These are phyloP conservation scores for Trypoxylon attenuatum DNA, from an alignment of 2,888 invertebrate species.

Conservation along the genomic window DNA sequence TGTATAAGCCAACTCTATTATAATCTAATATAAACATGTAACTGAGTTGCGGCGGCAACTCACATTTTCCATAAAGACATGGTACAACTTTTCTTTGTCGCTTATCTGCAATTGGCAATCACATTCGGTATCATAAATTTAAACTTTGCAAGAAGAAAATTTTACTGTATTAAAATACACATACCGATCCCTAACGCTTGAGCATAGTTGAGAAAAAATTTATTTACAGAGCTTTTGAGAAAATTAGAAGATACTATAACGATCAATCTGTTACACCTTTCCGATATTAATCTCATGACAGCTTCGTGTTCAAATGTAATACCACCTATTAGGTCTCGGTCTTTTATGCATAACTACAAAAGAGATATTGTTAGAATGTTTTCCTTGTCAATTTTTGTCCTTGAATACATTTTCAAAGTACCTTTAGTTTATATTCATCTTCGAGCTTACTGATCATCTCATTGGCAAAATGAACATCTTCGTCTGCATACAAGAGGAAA, in stretches of 20 bases:
- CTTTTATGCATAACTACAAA: slow-evolving; percentile 83
- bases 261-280: slow-evolving; percentile 86
- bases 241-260: slow-evolving; percentile 87
- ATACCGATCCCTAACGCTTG: slow-evolving; percentile 88
- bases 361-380: neutral
- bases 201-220: slow-evolving; percentile 87
- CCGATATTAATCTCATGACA: slow-evolving; percentile 83
- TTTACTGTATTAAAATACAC: slow-evolving; percentile 41
- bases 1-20: slow-evolving; percentile 76
- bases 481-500: slow-evolving; percentile 84
- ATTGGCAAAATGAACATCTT: slow-evolving; percentile 83
- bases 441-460: slow-evolving; percentile 81
- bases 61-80: slow-evolving; percentile 80
- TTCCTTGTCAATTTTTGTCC: neutral
- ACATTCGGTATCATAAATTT: neutral
- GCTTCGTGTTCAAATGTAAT: slow-evolving; percentile 83
- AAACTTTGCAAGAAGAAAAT: neutral
- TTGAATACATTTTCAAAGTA: slow-evolving; percentile 58
- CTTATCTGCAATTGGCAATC: slow-evolving; percentile 71
- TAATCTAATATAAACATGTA: slow-evolving; percentile 82
- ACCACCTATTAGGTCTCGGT: slow-evolving; percentile 84
- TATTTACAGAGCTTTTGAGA: slow-evolving; percentile 83
- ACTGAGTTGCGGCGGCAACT: slow-evolving; percentile 80
- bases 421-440: slow-evolving; percentile 79
- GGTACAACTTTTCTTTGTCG: slow-evolving; percentile 82